Conservation (phyloP, 1,140 invertebrate genomes). For the Drosophila micromelanica region DNA sequence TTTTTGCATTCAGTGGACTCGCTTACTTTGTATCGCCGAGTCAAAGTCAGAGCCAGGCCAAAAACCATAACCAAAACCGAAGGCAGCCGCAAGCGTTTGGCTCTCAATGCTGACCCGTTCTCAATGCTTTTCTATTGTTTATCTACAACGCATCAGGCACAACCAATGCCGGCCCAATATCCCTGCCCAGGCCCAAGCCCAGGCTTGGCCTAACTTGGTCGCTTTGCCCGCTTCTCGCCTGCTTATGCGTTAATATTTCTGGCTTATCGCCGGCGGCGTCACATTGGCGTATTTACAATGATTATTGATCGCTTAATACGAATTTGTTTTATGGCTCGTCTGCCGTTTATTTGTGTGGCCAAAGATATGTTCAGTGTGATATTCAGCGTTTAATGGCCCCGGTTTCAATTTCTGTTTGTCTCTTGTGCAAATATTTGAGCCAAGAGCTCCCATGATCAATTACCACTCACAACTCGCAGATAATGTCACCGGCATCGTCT, state of each 20-base stretch:
- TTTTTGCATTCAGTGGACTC: conserved; percentile 49
- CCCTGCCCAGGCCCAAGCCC: background rate
- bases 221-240: background rate
- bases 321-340: conserved; percentile 50
- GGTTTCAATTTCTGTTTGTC: conserved; percentile 37
- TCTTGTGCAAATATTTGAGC: conserved; percentile 55
- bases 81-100: conserved; percentile 53
- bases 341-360: conserved; percentile 68
- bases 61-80: conserved; percentile 7
- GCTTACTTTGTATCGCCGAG: conserved; percentile 45
- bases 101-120: conserved; percentile 54
- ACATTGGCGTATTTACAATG: conserved; percentile 75
- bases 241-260: conserved; percentile 68
- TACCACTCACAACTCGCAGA: conserved; percentile 34
- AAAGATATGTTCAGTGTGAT: conserved; percentile 52
- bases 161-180: conserved; percentile 16
- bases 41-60: conserved; percentile 4
- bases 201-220: background rate
- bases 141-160: conserved; percentile 61
- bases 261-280: conserved; percentile 71
- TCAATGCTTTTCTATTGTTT: conserved; percentile 81
- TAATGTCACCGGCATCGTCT: conserved; percentile 46
- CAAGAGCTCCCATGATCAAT: conserved; percentile 56
- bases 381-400: conserved; percentile 16
- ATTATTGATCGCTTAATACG: conserved; percentile 82